These are phyloP conservation scores for Orestias chungarensis DNA, from an alignment of 2,797 vertebrate genomes.

Conservation along the genomic window DNA sequence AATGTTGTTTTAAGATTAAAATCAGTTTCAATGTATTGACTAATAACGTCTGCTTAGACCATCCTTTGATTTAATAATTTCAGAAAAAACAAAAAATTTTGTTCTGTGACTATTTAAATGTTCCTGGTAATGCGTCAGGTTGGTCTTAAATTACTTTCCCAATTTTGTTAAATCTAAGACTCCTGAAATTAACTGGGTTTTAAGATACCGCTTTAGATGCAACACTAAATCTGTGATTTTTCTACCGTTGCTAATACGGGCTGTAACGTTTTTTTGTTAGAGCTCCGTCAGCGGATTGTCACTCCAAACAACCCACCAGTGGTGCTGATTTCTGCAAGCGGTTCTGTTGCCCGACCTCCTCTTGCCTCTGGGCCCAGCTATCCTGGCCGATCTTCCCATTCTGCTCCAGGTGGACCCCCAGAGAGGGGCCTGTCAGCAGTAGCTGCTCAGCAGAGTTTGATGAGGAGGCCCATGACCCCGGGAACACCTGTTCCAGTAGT, in stretches of 20 bases:
- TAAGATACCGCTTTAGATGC: not conserved
- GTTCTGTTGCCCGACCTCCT: slow-evolving; percentile 78
- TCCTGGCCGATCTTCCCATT: slow-evolving; percentile 79
- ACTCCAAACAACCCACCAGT: slow-evolving; percentile 82
- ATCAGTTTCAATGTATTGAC: too few relatives aligned
- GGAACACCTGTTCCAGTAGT: slow-evolving; percentile 90
- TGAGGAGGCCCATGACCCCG: slow-evolving; percentile 88
- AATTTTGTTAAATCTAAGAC: too few relatives aligned
- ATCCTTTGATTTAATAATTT: too few relatives aligned
- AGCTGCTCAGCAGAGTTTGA: slow-evolving; percentile 85
- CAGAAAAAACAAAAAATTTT: too few relatives aligned
- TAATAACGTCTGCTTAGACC: too few relatives aligned
- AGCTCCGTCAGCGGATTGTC: slow-evolving; percentile 91
- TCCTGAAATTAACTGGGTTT: too few relatives aligned
- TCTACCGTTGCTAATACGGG: slow-evolving; percentile 12
- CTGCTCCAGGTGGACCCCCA: slow-evolving; percentile 89
- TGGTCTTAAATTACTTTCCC: too few relatives aligned
- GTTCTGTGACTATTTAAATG: too few relatives aligned
- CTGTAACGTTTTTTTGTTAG: slow-evolving; percentile 70
- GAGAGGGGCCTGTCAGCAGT: slow-evolving; percentile 83
- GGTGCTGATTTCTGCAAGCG: slow-evolving; percentile 58
- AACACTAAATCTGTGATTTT: slow-evolving; percentile 5
- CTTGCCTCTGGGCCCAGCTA: slow-evolving; percentile 74
- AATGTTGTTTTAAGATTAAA: too few relatives aligned
- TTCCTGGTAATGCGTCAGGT: too few relatives aligned